phyloP scores from a whole-genome alignment of 2,113 vertebrate genomes.

The Falco punctatus region DNA sequence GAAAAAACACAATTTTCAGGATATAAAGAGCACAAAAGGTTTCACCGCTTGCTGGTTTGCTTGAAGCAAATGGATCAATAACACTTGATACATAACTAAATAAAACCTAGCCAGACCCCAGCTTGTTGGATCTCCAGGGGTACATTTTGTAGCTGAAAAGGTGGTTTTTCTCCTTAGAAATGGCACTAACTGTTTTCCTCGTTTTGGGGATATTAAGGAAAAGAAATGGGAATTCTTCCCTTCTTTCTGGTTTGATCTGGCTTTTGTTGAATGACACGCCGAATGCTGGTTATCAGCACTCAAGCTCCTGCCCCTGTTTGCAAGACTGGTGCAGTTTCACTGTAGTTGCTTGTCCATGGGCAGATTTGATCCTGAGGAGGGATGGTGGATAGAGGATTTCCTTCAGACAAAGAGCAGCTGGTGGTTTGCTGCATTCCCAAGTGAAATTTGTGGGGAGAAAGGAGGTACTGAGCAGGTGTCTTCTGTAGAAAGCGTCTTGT shows the following conservation, averaged over 20 bases:
- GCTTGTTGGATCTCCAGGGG: background rate
- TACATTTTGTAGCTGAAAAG: background rate
- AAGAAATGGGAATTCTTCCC: background rate
- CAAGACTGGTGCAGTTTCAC: background rate
- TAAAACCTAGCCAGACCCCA: background rate
- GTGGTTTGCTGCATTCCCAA: background rate
- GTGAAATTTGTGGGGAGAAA: background rate
- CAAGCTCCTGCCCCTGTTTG: background rate
- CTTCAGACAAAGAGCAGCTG: background rate
- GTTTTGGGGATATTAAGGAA: background rate
- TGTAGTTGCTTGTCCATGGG: background rate
- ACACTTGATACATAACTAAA: background rate
- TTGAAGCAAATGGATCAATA: background rate
- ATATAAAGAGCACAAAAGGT: background rate
- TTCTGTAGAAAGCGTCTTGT: background rate
- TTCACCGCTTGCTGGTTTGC: background rate
- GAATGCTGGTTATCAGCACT: background rate
- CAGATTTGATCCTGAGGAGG: background rate
- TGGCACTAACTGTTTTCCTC: background rate
- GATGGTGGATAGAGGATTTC: background rate
- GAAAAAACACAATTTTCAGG: background rate
- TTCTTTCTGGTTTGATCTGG: background rate
- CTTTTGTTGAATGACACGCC: background rate
- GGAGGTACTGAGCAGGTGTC: background rate
- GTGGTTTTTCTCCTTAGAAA: constrained; percentile 13